A percentile compares a stretch with the other conserved stretches of the same genome.
Evolutionary conservation across 2,113 vertebrate genomes (phyloP).

Genomic region (Corydoras sp.): DNA sequence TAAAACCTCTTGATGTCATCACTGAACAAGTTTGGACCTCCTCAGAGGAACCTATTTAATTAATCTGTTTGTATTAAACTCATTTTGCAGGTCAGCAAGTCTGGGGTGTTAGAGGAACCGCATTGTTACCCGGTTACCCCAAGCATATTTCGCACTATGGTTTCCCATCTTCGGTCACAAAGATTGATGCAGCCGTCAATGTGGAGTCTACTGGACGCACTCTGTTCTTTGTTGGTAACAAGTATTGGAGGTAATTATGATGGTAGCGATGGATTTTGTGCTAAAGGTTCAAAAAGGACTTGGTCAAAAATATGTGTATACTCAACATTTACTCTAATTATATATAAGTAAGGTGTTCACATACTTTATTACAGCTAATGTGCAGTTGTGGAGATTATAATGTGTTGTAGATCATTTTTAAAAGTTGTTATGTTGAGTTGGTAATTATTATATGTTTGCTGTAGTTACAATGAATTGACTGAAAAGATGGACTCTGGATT

Average conservation of each 20-base stretch:
- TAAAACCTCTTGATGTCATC: conserved; percentile 13
- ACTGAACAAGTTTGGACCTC: too few species aligned
- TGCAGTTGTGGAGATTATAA: too few species aligned
- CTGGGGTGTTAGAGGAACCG: conserved; percentile 51
- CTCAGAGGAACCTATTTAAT: too few species aligned
- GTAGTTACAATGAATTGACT: conserved; percentile 54
- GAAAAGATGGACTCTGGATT: conserved; percentile 52
- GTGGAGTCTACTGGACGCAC: conserved; percentile 42
- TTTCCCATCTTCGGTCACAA: conserved; percentile 51
- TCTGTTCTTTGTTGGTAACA: conserved; percentile 53
- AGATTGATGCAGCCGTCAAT: conserved; percentile 61
- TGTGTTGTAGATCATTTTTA: background rate
- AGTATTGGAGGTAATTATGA: conserved; percentile 54
- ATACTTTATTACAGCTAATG: too few species aligned
- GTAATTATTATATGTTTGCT: background rate
- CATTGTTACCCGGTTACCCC: conserved; percentile 51
- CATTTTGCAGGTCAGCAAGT: conserved; percentile 50
- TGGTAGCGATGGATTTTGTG: background rate
- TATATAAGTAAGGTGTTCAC: too few species aligned
- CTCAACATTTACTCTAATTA: too few species aligned
- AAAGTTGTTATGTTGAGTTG: background rate
- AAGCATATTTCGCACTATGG: conserved; percentile 54
- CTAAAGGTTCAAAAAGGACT: too few species aligned
- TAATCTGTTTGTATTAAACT: too few species aligned
- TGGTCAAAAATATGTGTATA: too few species aligned